phyloP scores from a whole-genome alignment of 2,113 vertebrate genomes.

The Calyptommatus sinebrachiatus region DNA sequence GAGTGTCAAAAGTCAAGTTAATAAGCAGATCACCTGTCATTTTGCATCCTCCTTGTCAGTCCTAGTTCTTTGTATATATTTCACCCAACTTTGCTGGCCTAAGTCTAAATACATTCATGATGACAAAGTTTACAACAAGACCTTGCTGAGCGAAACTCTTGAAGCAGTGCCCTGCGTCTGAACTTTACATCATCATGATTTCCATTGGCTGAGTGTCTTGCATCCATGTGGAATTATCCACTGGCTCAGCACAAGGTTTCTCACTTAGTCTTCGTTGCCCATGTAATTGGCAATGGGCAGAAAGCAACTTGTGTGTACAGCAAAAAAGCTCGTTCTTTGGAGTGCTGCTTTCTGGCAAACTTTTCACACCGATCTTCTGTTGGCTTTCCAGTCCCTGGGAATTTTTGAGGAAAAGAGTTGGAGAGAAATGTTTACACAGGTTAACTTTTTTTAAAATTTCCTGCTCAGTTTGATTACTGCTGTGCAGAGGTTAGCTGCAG shows the following conservation, averaged over 20 bases:
- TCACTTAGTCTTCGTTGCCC: slow-evolving; percentile 47
- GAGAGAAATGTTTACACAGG: slow-evolving; percentile 18
- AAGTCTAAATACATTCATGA: slow-evolving; percentile 14
- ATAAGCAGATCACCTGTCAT: slow-evolving; percentile 16
- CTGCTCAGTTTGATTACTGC: slow-evolving; percentile 36
- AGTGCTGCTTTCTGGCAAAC: slow-evolving; percentile 5
- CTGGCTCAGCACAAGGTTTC: slow-evolving; percentile 37
- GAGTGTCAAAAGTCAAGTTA: not conserved
- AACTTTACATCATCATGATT: slow-evolving; percentile 51
- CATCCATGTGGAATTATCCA: slow-evolving; percentile 48
- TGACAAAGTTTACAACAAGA: slow-evolving; percentile 10
- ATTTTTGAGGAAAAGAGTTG: slow-evolving; percentile 19
- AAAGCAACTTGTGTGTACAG: slow-evolving; percentile 18
- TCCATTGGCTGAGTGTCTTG: slow-evolving; percentile 41
- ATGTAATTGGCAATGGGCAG: slow-evolving; percentile 46
- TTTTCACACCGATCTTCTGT: slow-evolving; percentile 16
- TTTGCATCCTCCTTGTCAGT: slow-evolving; percentile 20
- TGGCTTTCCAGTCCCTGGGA: not conserved
- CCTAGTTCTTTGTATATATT: slow-evolving; percentile 8
- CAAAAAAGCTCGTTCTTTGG: not conserved
- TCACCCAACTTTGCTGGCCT: slow-evolving; percentile 6
- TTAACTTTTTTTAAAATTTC: slow-evolving; percentile 21
- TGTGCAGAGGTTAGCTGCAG: slow-evolving; percentile 21
- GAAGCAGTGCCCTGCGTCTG: slow-evolving; percentile 49
- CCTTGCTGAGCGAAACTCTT: slow-evolving; percentile 38